Evolutionary conservation across 2,888 invertebrate species (phyloP).

Genomic region (Galeruca laticollis): DNA sequence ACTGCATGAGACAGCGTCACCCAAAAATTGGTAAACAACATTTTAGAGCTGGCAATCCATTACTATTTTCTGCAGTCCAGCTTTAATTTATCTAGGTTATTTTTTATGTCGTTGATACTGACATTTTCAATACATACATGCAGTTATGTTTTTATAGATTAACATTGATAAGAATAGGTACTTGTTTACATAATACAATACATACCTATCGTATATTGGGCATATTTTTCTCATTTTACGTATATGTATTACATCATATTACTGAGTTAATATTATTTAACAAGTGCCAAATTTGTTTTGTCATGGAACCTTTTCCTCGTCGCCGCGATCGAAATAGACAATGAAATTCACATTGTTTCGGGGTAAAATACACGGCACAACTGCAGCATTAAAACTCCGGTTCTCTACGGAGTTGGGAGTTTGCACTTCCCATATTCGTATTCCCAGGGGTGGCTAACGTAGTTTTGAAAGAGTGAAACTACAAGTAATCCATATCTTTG

Average conservation of each 20-base stretch:
- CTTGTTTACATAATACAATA: neutral
- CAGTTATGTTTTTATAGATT: too few relatives aligned
- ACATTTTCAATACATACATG: too few relatives aligned
- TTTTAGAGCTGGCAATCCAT: too few relatives aligned
- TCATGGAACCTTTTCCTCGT: neutral
- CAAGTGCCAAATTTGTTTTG: neutral
- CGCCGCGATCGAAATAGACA: slow-evolving; percentile 2
- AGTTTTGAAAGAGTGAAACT: slow-evolving; percentile 29
- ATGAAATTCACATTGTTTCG: slow-evolving; percentile 9
- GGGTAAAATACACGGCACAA: slow-evolving; percentile 19
- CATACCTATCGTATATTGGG: neutral
- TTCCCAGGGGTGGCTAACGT: slow-evolving; percentile 30
- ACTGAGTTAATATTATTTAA: neutral
- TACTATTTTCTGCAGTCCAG: too few relatives aligned
- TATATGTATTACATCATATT: neutral
- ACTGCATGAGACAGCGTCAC: too few relatives aligned
- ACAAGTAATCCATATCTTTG: slow-evolving; percentile 29
- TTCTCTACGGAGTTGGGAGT: slow-evolving; percentile 21
- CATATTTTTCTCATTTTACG: slow-evolving; percentile 1
- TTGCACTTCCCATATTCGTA: slow-evolving; percentile 29
- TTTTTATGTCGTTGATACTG: too few relatives aligned
- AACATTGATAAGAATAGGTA: too few relatives aligned
- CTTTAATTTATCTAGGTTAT: too few relatives aligned
- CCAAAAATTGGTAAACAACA: too few relatives aligned
- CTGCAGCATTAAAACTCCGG: slow-evolving; percentile 16